Conservation (phyloP, 2,797 vertebrate species). For the Bufotes viridis region DNA sequence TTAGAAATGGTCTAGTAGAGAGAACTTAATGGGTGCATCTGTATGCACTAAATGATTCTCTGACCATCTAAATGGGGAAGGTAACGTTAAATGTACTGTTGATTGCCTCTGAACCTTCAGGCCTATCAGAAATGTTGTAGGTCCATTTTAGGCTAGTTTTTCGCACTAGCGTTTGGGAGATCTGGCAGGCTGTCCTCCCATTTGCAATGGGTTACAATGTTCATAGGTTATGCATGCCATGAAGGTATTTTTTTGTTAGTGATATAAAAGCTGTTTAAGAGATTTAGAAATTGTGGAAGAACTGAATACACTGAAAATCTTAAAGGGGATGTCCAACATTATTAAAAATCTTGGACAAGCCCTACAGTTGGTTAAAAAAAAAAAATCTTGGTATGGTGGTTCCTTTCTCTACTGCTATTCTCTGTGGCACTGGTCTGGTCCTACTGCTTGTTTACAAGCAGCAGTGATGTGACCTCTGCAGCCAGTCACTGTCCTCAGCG, state of each 20-base stretch:
- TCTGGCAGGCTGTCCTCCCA: no score
- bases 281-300: not conserved
- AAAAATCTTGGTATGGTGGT: no score
- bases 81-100: not conserved
- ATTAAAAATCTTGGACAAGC: no score
- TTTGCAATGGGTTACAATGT: not conserved
- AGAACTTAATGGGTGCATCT: not conserved
- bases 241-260: not conserved
- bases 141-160: not conserved
- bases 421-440: no score
- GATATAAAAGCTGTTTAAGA: not conserved
- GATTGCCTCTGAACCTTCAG: not conserved
- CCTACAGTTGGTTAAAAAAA: no score
- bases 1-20: not conserved
- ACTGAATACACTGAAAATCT: no score
- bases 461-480: no score
- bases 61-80: not conserved
- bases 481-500: no score
- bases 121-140: not conserved
- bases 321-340: no score
- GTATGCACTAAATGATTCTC: not conserved
- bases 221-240: not conserved
- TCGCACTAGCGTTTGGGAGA: no score
- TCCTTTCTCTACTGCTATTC: no score
- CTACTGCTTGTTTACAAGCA: no score